Conservation (phyloP, 2,797 vertebrate genomes). For the Mustela erminea region DNA sequence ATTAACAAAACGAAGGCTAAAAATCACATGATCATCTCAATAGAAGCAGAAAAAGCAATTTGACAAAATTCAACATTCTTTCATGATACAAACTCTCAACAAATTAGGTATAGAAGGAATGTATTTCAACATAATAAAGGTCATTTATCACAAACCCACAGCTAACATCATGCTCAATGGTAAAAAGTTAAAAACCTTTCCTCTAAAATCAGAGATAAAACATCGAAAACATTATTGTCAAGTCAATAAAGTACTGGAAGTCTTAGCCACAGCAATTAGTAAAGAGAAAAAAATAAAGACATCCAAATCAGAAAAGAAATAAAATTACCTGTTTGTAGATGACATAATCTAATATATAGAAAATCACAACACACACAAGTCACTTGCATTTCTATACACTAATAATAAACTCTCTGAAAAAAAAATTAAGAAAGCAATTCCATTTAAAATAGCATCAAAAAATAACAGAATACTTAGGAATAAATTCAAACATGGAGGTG, state of each 20-base stretch:
- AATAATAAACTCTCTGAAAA: background rate
- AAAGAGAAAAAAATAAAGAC: background rate
- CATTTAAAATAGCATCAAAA: background rate
- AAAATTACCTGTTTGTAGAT: background rate
- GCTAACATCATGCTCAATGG: background rate
- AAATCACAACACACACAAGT: background rate
- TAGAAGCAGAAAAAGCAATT: background rate
- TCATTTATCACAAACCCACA: background rate
- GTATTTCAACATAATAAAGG: background rate
- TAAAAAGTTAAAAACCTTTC: background rate
- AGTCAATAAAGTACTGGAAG: background rate
- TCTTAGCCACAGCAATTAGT: background rate
- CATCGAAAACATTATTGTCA: background rate
- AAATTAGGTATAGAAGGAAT: background rate
- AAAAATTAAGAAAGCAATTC: background rate
- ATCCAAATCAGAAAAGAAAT: background rate
- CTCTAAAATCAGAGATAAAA: background rate
- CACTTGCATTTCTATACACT: background rate
- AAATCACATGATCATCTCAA: background rate
- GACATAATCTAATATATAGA: background rate
- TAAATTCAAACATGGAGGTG: background rate
- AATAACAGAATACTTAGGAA: background rate
- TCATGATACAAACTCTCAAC: background rate
- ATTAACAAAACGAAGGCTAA: background rate
- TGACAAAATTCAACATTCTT: background rate